Conservation (phyloP, 2,113 vertebrate species). For the Chionodraco myersi region DNA sequence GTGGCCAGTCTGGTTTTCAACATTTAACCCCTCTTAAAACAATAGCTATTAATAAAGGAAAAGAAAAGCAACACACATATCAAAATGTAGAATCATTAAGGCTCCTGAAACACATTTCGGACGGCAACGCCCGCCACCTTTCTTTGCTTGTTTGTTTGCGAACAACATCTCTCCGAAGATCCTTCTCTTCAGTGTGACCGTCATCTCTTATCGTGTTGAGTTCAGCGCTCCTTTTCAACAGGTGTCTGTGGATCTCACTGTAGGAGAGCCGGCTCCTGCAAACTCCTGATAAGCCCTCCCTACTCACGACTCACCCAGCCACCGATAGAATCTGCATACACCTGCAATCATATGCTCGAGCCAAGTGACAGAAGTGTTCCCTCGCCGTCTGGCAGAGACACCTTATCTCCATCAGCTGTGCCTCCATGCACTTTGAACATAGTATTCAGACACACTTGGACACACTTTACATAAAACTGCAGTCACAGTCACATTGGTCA, state of each 20-base stretch:
- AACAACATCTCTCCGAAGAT: slow-evolving; percentile 20
- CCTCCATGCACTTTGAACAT: slow-evolving; percentile 64
- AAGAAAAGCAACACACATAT: slow-evolving; percentile 16
- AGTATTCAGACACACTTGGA: slow-evolving; percentile 64
- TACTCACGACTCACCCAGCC: slow-evolving; percentile 14
- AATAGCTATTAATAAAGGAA: slow-evolving; percentile 22
- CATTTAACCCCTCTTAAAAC: slow-evolving; percentile 41
- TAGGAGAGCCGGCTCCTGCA: slow-evolving; percentile 59
- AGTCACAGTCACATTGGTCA: slow-evolving; percentile 32
- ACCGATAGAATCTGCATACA: slow-evolving; percentile 73
- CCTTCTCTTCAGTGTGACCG: slow-evolving; percentile 7
- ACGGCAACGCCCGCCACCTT: slow-evolving; percentile 26
- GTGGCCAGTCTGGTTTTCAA: slow-evolving; percentile 46
- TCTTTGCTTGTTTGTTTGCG: neutral
- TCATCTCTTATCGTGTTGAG: slow-evolving; percentile 52
- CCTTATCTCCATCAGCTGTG: slow-evolving; percentile 63
- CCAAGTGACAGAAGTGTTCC: slow-evolving; percentile 74
- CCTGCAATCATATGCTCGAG: slow-evolving; percentile 57
- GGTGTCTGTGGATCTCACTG: slow-evolving; percentile 62
- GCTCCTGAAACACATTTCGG: slow-evolving; percentile 27
- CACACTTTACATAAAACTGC: slow-evolving; percentile 48
- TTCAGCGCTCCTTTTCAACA: slow-evolving; percentile 69
- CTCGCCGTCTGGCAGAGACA: slow-evolving; percentile 43
- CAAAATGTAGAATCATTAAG: neutral
- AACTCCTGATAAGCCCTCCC: slow-evolving; percentile 70